Conservation (phyloP, 2,888 invertebrate species). For the Tortricodes alternella region DNA sequence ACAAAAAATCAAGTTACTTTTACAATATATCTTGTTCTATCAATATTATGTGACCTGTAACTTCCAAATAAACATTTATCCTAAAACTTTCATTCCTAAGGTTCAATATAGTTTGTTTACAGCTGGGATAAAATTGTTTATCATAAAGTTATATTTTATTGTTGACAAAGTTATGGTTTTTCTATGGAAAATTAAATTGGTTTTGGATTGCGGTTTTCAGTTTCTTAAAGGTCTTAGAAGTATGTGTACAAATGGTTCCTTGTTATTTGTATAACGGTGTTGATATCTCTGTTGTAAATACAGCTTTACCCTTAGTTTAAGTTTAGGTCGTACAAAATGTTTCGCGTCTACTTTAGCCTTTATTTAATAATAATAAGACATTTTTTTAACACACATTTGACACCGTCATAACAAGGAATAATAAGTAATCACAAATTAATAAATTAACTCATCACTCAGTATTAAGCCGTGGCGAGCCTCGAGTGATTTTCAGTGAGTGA, state of each 20-base stretch:
- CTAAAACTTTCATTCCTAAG: neutral
- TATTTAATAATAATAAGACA: no score
- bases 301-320: neutral
- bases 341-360: no score
- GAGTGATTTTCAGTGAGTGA: no score
- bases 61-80: neutral
- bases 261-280: neutral
- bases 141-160: constrained; percentile 42
- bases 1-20: constrained; percentile 5
- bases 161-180: constrained; percentile 51
- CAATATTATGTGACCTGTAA: constrained; percentile 20
- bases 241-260: constrained; percentile 29
- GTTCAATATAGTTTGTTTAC: neutral
- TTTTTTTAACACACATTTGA: no score
- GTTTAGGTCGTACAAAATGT: no score
- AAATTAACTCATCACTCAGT: no score
- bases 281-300: neutral
- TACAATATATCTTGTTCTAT: constrained; percentile 2
- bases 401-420: no score
- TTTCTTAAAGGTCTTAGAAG: constrained; percentile 31
- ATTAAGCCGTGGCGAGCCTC: no score
- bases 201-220: constrained; percentile 33
- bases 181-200: constrained; percentile 33
- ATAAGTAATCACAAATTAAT: no score
- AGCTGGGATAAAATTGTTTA: neutral